These are phyloP conservation scores for Drosophila kokeensis DNA, from an alignment of 2,888 invertebrate species.

Conservation along the genomic window DNA sequence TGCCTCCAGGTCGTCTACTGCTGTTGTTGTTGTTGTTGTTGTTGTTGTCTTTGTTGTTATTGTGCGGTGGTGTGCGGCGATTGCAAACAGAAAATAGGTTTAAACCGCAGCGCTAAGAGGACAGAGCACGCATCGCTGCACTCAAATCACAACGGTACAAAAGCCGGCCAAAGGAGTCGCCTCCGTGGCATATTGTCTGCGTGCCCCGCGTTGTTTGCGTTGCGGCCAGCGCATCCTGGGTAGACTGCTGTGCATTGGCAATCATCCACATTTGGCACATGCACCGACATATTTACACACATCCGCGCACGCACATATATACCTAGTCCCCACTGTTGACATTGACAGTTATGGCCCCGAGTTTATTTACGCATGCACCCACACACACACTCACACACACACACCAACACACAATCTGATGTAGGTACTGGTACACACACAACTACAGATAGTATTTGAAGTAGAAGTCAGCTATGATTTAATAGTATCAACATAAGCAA, in stretches of 20 bases:
- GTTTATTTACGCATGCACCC: conserved; percentile 60
- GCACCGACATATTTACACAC: conserved; percentile 26
- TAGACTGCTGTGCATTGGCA: conserved; percentile 49
- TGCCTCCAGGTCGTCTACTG: conserved; percentile 54
- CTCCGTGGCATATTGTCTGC: conserved; percentile 23
- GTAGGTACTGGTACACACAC: conserved; percentile 1
- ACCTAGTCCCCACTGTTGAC: conserved; percentile 54
- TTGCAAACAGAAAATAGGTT: conserved; percentile 76
- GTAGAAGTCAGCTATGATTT: conserved; percentile 35
- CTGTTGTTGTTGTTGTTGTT: conserved; percentile 21
- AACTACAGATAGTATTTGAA: conserved; percentile 12
- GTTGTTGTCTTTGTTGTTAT: conserved; percentile 14
- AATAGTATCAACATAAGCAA: background rate
- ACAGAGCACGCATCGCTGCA: conserved; percentile 61
- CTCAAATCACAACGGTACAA: conserved; percentile 44
- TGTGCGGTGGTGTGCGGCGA: conserved; percentile 50
- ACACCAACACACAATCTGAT: conserved; percentile 11
- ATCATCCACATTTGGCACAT: conserved; percentile 55
- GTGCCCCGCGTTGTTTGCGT: conserved; percentile 27
- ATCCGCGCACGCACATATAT: background rate
- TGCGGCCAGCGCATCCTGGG: conserved; percentile 48
- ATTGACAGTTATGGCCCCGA: conserved; percentile 76
- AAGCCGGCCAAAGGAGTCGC: conserved; percentile 16
- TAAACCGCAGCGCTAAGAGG: conserved; percentile 75
- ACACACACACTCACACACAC: conserved; percentile 18